These are phyloP conservation scores for Egretta garzetta DNA, from an alignment of 2,113 vertebrate species.

Conservation along the genomic window DNA sequence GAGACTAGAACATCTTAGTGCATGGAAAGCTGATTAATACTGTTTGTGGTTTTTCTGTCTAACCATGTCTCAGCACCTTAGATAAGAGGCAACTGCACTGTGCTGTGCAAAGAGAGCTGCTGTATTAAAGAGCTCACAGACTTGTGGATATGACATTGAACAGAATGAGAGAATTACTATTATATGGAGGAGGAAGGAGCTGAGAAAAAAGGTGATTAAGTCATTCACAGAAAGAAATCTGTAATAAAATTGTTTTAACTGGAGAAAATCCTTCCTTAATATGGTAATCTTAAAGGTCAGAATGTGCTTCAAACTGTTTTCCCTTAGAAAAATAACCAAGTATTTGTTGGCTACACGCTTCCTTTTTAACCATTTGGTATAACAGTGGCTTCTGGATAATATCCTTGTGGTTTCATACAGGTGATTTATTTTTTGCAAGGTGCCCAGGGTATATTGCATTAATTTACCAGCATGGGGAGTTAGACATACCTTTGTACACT, in stretches of 20 bases:
- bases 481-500: neutral
- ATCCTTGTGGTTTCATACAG: neutral
- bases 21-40: neutral
- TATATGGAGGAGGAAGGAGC: neutral
- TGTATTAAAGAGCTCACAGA: neutral
- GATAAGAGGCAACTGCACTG: neutral
- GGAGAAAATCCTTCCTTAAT: neutral
- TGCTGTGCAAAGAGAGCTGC: neutral
- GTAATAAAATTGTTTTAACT: neutral
- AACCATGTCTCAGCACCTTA: neutral
- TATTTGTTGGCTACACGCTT: neutral
- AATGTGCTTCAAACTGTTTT: neutral
- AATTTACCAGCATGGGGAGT: neutral
- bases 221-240: neutral
- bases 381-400: neutral
- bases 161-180: neutral
- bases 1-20: neutral
- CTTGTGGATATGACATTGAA: neutral
- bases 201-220: neutral
- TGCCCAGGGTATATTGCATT: neutral
- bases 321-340: neutral
- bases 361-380: neutral
- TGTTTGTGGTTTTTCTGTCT: neutral
- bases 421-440: neutral
- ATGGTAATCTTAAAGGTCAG: neutral